phyloP scores from a whole-genome alignment of 2,113 vertebrate species.

The Rhea americana region DNA sequence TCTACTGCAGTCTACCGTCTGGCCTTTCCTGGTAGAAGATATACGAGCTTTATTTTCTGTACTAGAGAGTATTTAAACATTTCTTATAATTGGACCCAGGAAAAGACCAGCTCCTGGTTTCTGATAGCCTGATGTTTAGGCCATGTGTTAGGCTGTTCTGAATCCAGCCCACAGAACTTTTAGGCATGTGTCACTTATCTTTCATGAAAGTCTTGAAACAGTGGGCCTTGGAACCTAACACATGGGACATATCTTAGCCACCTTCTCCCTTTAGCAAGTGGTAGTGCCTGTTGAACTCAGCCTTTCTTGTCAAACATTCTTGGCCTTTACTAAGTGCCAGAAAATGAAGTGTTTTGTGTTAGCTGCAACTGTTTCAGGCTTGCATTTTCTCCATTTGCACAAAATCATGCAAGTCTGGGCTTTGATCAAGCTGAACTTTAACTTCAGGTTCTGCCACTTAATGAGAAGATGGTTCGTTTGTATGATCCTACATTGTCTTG shows the following conservation, averaged over 20 bases:
- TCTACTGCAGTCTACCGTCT: background rate
- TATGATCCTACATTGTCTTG: background rate
- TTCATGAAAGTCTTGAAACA: background rate
- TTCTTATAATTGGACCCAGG: background rate
- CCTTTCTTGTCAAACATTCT: background rate
- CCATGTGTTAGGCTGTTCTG: background rate
- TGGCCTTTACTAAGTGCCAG: background rate
- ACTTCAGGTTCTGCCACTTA: background rate
- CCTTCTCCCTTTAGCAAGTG: background rate
- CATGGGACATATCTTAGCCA: background rate
- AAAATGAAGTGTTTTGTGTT: background rate
- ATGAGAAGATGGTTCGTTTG: background rate
- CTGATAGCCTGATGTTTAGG: background rate
- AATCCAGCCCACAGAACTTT: fast-evolving
- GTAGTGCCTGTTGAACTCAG: background rate
- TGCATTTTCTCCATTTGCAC: background rate
- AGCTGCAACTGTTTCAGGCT: background rate
- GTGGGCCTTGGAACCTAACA: background rate
- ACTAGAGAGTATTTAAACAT: background rate
- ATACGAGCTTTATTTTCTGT: background rate
- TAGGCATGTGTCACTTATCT: background rate
- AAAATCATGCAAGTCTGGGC: background rate
- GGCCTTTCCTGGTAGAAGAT: background rate
- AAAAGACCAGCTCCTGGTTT: background rate
- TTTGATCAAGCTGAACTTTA: background rate